Percentiles rank a stretch among this genome's conserved stretches.
phyloP scores from a whole-genome alignment of 2,888 invertebrate species.

The Standfussiana lucernea region DNA sequence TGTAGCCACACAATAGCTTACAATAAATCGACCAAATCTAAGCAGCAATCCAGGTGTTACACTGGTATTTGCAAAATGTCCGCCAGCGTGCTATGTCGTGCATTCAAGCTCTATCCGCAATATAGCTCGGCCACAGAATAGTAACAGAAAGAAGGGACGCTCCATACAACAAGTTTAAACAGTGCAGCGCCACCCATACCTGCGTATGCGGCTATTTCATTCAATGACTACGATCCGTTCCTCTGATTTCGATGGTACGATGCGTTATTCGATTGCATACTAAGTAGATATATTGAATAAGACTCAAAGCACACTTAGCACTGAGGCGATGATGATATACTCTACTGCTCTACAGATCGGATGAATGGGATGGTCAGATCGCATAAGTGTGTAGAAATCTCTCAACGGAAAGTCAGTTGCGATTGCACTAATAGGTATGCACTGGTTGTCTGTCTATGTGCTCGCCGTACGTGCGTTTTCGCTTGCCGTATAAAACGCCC shows the following conservation, averaged over 20 bases:
- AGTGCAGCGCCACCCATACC: neutral
- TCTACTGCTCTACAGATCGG: neutral
- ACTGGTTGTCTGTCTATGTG: neutral
- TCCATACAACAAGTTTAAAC: neutral
- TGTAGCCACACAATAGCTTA: slow-evolving; percentile 61
- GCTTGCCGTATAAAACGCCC: neutral
- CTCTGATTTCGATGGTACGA: neutral
- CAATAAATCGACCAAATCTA: slow-evolving; percentile 70
- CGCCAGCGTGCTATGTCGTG: slow-evolving; percentile 65
- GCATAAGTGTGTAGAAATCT: neutral
- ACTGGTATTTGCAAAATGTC: slow-evolving; percentile 75
- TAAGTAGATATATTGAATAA: neutral
- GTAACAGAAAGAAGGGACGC: slow-evolving; percentile 33
- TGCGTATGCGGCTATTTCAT: neutral
- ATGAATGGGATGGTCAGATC: neutral
- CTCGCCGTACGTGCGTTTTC: neutral
- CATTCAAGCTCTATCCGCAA: slow-evolving; percentile 76
- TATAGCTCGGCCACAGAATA: slow-evolving; percentile 53
- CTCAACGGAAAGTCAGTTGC: neutral
- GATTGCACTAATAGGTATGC: neutral
- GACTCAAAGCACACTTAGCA: neutral
- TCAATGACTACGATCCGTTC: neutral
- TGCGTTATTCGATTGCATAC: neutral
- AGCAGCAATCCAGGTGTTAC: slow-evolving; percentile 70
- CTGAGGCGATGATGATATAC: neutral